A percentile compares a stretch with the other conserved stretches of the same genome.
Conservation (phyloP, 2,888 invertebrate genomes). For the Aphodius sticticus region DNA sequence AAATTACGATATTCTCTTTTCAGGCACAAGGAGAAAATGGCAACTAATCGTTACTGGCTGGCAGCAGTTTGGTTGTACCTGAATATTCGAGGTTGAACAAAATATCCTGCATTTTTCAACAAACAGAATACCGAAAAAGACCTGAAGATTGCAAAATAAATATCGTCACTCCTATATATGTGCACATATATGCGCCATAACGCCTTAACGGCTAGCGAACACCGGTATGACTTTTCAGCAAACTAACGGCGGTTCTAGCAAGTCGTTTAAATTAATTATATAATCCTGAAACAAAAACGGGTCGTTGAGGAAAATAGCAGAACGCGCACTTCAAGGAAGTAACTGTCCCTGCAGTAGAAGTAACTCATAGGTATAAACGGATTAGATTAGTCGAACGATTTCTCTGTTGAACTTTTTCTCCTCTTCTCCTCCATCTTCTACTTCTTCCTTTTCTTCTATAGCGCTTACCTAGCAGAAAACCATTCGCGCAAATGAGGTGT, state of each 20-base stretch:
- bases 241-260: neutral
- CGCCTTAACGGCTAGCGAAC: neutral
- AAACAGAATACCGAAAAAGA: no score
- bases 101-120: no score
- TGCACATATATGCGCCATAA: neutral
- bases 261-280: neutral
- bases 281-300: neutral
- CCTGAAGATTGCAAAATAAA: neutral
- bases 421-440: neutral
- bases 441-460: neutral
- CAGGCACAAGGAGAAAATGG: no score
- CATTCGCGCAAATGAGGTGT: conserved; percentile 4
- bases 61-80: no score
- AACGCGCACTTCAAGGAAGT: neutral
- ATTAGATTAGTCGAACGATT: neutral
- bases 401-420: no score
- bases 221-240: neutral
- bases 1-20: no score
- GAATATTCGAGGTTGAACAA: no score
- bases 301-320: neutral
- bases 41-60: no score
- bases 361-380: neutral
- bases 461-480: neutral
- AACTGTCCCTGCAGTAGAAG: neutral
- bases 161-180: neutral